A percentile compares a stretch with the other conserved stretches of the same genome.
phyloP scores from a whole-genome alignment of 1,140 invertebrate species.

The Drosophila tani region DNA sequence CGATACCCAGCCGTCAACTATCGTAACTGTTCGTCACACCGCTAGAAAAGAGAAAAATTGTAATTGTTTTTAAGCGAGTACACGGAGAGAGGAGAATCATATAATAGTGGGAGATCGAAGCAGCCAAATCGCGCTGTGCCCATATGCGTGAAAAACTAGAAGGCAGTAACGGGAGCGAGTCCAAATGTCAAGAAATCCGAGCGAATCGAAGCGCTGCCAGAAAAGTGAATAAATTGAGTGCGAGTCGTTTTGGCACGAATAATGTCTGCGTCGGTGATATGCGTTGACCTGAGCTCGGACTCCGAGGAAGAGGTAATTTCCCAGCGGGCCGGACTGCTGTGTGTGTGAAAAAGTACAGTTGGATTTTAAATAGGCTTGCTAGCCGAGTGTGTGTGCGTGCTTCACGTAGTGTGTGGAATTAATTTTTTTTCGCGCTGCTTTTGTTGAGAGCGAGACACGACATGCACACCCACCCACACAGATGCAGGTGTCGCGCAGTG shows the following conservation, averaged over 20 bases:
- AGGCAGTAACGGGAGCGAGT: constrained; percentile 48
- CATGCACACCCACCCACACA: constrained; percentile 39
- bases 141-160: constrained; percentile 64
- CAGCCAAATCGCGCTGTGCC: constrained; percentile 40
- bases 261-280: constrained; percentile 70
- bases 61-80: constrained; percentile 23
- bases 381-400: constrained; percentile 50
- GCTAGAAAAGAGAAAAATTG: constrained; percentile 6
- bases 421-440: constrained; percentile 72
- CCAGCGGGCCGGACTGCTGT: constrained; percentile 23
- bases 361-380: constrained; percentile 68
- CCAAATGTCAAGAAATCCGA: constrained; percentile 59
- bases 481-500: constrained; percentile 5
- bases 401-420: constrained; percentile 58
- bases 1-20: not conserved
- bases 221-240: constrained; percentile 51
- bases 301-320: constrained; percentile 73
- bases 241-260: constrained; percentile 31
- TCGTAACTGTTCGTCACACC: not conserved
- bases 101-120: constrained; percentile 19
- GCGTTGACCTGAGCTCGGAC: constrained; percentile 69
- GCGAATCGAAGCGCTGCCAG: constrained; percentile 19
- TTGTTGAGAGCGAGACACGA: constrained; percentile 58
- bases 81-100: constrained; percentile 24
- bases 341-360: constrained; percentile 78